phyloP scores from a whole-genome alignment of 2,797 vertebrate genomes.

The Jordanella pulchra region DNA sequence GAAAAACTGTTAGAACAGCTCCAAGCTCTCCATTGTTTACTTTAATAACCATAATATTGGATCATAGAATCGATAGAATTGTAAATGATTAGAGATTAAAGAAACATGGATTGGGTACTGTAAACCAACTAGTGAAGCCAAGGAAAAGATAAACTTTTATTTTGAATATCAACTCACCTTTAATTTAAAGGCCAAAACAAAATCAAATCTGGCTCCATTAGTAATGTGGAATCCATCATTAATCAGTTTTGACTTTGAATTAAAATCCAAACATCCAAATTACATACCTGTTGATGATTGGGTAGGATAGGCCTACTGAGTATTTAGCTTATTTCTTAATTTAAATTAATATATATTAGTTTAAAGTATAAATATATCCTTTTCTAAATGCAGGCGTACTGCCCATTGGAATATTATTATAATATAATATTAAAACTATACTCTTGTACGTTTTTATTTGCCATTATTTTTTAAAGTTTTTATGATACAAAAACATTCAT shows the following conservation, averaged over 20 bases:
- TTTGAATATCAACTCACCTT: background rate
- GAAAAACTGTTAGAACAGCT: background rate
- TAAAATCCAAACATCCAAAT: background rate
- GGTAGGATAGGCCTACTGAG: background rate
- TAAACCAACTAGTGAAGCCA: background rate
- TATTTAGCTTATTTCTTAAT: too few relatives aligned
- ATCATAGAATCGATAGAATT: background rate
- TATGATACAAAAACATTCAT: too few relatives aligned
- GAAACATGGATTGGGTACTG: background rate
- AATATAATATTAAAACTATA: too few relatives aligned
- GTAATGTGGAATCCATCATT: background rate
- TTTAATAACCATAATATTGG: background rate
- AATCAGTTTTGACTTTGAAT: background rate
- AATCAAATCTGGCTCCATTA: background rate
- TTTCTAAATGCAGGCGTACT: background rate
- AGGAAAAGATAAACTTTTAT: background rate
- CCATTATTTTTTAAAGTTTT: too few relatives aligned
- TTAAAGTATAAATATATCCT: background rate
- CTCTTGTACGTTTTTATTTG: too few relatives aligned
- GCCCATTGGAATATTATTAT: too few relatives aligned
- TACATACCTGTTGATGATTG: background rate
- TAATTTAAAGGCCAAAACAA: background rate
- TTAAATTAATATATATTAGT: too few relatives aligned
- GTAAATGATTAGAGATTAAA: background rate
- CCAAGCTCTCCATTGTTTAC: background rate